These are phyloP conservation scores for Leucopsar rothschildi DNA, from an alignment of 2,113 vertebrate species.

Conservation along the genomic window DNA sequence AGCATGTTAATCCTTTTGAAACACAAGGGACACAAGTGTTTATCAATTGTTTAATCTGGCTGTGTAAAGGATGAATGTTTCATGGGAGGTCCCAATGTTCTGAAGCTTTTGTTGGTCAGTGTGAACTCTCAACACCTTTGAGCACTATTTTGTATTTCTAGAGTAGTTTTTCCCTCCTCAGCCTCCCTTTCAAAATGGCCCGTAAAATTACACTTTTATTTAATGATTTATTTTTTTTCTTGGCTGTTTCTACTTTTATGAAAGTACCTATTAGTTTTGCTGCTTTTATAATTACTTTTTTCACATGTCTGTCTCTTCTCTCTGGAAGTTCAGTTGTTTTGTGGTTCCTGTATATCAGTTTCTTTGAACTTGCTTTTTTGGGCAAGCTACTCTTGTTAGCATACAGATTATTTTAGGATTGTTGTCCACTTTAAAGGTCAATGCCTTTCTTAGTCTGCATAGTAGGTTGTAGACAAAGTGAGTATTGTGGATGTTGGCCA, in stretches of 20 bases:
- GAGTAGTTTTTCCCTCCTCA: not conserved
- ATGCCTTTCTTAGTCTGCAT: not conserved
- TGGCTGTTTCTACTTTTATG: not conserved
- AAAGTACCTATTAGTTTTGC: not conserved
- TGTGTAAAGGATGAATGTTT: not conserved
- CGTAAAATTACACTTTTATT: not conserved
- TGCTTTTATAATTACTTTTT: not conserved
- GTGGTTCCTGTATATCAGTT: not conserved
- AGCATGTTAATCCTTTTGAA: not conserved
- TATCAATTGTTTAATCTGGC: not conserved
- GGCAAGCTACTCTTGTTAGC: not conserved
- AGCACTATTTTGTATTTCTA: not conserved
- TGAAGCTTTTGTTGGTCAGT: not conserved
- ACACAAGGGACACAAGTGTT: not conserved
- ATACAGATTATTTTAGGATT: not conserved
- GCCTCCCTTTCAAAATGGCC: not conserved
- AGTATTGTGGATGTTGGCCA: not conserved
- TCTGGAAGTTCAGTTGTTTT: not conserved
- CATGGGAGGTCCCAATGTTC: not conserved
- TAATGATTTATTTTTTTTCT: not conserved
- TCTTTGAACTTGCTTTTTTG: not conserved
- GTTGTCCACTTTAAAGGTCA: not conserved
- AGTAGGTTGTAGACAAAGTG: not conserved
- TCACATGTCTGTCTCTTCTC: not conserved
- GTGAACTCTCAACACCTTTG: not conserved